phyloP scores from a whole-genome alignment of 2,113 vertebrate species.

The Osmerus mordax region DNA sequence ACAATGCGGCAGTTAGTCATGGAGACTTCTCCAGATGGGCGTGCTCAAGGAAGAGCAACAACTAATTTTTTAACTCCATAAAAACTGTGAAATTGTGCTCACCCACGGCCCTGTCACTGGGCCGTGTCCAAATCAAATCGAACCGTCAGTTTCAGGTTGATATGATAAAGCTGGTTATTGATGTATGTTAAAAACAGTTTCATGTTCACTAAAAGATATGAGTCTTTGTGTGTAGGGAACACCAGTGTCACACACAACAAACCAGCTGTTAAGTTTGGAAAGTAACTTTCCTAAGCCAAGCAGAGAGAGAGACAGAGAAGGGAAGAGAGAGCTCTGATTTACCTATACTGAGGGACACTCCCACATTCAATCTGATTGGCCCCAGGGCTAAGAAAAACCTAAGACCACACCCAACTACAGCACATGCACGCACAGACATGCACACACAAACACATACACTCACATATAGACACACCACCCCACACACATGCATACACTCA shows the following conservation, averaged over 20 bases:
- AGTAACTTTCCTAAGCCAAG: background rate
- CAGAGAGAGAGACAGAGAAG: background rate
- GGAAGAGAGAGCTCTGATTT: no score
- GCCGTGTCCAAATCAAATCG: no score
- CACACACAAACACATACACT: background rate
- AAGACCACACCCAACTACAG: background rate
- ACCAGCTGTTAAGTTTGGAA: no score
- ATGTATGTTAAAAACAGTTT: slow-evolving; percentile 4
- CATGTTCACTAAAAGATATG: background rate
- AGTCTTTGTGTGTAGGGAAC: background rate
- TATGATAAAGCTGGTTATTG: background rate
- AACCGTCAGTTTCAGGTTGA: no score
- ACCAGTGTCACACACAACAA: background rate
- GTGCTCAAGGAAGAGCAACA: no score
- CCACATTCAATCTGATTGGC: slow-evolving; percentile 6
- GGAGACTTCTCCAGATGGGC: no score
- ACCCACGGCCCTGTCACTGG: background rate
- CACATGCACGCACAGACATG: background rate
- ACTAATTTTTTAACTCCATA: background rate
- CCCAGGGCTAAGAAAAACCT: background rate
- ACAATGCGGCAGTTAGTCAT: no score
- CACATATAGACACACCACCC: background rate
- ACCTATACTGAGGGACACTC: background rate
- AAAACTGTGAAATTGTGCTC: background rate
- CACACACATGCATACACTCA: background rate